These are phyloP conservation scores for Lysandra coridon DNA, from an alignment of 2,888 invertebrate species.

Conservation along the genomic window DNA sequence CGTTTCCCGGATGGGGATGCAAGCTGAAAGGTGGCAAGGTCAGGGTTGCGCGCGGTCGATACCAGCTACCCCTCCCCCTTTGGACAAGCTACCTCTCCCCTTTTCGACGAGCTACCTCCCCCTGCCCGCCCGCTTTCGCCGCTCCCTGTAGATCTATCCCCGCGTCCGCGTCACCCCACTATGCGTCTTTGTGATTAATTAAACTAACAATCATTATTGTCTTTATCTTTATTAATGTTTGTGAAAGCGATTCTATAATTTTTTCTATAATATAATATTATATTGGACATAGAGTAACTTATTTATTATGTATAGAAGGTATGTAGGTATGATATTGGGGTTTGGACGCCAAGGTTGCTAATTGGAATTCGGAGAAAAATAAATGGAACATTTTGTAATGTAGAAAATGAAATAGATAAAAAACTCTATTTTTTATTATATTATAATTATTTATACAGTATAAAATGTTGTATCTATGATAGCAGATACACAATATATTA, in stretches of 20 bases:
- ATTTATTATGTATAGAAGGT: no score
- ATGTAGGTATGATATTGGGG: no score
- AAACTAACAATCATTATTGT: slow-evolving; percentile 1
- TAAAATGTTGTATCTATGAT: no score
- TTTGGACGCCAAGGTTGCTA: no score
- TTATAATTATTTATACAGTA: no score
- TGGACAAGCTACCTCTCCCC: background rate
- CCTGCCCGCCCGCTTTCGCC: slow-evolving; percentile 12
- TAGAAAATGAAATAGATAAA: no score
- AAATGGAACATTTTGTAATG: no score
- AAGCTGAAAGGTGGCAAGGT: slow-evolving; percentile 36
- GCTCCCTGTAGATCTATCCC: slow-evolving; percentile 3
- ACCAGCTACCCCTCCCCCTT: slow-evolving; percentile 25
- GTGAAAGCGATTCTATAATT: background rate
- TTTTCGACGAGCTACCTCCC: background rate
- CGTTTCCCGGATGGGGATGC: slow-evolving; percentile 28
- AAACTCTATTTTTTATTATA: no score
- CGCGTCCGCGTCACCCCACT: background rate
- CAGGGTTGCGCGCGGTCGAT: slow-evolving; percentile 40
- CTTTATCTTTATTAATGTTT: background rate
- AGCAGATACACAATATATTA: no score
- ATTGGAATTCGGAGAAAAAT: no score
- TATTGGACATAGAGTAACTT: background rate
- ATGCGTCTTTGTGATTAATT: slow-evolving; percentile 6
- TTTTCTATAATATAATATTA: no score